Conservation (phyloP, 2,113 vertebrate genomes). For the Scatophagus argus region DNA sequence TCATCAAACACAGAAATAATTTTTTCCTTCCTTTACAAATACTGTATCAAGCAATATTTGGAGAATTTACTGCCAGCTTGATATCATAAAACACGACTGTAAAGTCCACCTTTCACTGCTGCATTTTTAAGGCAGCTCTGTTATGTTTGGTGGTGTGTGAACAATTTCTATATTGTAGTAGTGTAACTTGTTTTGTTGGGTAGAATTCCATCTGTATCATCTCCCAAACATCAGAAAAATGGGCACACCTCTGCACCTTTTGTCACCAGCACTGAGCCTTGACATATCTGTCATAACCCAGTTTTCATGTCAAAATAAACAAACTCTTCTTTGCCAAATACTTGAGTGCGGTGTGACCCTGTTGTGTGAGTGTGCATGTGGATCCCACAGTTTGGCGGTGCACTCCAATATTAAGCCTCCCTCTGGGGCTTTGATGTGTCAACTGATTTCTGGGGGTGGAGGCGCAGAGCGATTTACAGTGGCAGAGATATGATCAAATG, state of each 20-base stretch:
- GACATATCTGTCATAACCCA: constrained; percentile 13
- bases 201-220: neutral
- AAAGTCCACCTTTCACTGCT: neutral
- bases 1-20: neutral
- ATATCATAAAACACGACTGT: neutral
- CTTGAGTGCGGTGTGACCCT: neutral
- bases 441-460: constrained; percentile 39
- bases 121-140: neutral
- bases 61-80: neutral
- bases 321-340: constrained; percentile 1
- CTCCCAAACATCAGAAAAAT: constrained; percentile 3
- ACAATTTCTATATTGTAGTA: neutral
- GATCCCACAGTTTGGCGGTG: neutral
- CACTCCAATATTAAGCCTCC: constrained; percentile 13
- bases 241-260: neutral
- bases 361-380: neutral
- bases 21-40: neutral
- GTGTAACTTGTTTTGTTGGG: neutral
- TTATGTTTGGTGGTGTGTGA: neutral
- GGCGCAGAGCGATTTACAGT: constrained; percentile 34
- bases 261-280: neutral
- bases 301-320: constrained; percentile 11
- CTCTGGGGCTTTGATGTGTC: constrained; percentile 48
- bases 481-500: constrained; percentile 58
- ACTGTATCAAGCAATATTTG: neutral